Conservation (phyloP, 2,888 invertebrate species). For the Pristionchus entomophagus region DNA sequence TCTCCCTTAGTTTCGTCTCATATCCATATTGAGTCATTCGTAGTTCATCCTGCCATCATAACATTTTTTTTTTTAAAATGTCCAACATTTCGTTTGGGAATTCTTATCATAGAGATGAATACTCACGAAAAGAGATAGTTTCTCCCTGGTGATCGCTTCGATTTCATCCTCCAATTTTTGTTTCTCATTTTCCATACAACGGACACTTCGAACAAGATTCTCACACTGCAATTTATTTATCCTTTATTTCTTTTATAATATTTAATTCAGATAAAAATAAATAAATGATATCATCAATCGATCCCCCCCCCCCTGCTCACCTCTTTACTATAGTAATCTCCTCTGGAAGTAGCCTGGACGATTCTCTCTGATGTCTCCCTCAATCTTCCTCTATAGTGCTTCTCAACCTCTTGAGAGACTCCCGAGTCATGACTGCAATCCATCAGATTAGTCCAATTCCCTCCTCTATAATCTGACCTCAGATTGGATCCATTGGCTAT, state of each 20-base stretch:
- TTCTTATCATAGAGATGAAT: not conserved
- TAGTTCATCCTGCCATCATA: slow-evolving; percentile 82
- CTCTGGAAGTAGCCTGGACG: not conserved
- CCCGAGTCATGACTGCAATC: not conserved
- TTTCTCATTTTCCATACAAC: slow-evolving; percentile 30
- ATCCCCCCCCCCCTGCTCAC: not conserved
- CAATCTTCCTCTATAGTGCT: slow-evolving; percentile 13
- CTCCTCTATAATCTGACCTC: not conserved
- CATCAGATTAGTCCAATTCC: no score
- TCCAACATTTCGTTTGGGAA: not conserved
- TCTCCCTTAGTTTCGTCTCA: slow-evolving; percentile 84
- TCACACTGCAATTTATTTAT: slow-evolving; percentile 22
- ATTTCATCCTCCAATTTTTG: slow-evolving; percentile 7
- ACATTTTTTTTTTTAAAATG: not conserved
- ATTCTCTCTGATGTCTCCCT: not conserved
- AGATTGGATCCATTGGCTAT: not conserved
- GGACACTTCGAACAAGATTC: slow-evolving; percentile 21
- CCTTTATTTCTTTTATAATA: no score
- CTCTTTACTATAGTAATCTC: slow-evolving; percentile 44
- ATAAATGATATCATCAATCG: not conserved
- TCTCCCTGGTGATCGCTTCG: slow-evolving; percentile 18
- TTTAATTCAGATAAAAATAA: no score
- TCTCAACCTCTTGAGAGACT: slow-evolving; percentile 13
- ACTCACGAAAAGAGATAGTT: slow-evolving; percentile 14
- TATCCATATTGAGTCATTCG: slow-evolving; percentile 82